Evolutionary conservation across 2,797 vertebrate genomes (phyloP), one percentile per base, ranked within the genome.

Genomic region (Enteromius anoplus): DNA sequence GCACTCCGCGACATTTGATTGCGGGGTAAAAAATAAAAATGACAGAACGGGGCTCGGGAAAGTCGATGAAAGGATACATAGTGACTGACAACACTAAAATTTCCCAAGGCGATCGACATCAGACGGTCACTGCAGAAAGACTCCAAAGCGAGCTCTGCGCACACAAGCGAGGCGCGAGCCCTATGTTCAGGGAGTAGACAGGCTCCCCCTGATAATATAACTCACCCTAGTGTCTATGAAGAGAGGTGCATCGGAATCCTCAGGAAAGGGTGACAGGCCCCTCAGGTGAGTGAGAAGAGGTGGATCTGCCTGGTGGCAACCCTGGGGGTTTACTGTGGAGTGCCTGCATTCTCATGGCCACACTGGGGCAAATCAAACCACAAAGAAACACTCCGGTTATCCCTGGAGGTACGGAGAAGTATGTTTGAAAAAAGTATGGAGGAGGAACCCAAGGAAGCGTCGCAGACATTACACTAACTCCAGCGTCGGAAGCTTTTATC

Each of bases 191-290:
- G 88, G 90, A 88, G 87, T 26, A 51, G 68, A 82, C 64, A 53
- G 84, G 81, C 78, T 84, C 86, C 87, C 83, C 26, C 70, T 82
- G 71, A 82, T 85, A 87, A 85, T 85, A 84, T 78, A 83, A 42
- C 82, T 86, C 64, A 75, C 81, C 81, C 81, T 71, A 69, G 37
- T 85, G 85, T 75, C 89, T 91, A 85, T 83, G 81, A 88, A 92
- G 89, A 90, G 91, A 90, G 88, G 89, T 91, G 81, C 82, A 71
- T 85, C 80, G 86, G 83, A 88, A 79, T 85, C 91, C 91, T 80
- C 84, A 88, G 92, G 91, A 89, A 88, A 91, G 88, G 91, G 90
- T 91, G 88, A 92, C 89, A 90, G 89, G 77, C 81, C 89, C 90
- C 89, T 91, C 81, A 87, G 87, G 92, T 91, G 80, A 78, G 88